A percentile compares a stretch with the other conserved stretches of the same genome.
Evolutionary conservation across 64 coral and sea anemone genomes (phyloP).

Genomic region (Anthopleura sola): DNA sequence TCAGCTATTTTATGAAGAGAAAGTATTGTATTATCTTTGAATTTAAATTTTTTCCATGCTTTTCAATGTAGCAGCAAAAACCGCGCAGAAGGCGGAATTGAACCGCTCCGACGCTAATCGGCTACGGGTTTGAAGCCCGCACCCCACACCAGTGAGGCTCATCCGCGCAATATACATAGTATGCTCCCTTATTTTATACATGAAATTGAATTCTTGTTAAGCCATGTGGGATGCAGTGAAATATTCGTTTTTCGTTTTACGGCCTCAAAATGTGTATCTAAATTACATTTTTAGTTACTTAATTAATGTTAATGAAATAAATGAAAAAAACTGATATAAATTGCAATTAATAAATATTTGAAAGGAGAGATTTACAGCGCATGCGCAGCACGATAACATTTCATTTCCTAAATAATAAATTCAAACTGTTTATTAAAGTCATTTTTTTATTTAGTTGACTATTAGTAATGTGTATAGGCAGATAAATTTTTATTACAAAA

Average conservation of each 20-base stretch:
- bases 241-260: no score
- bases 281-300: background rate
- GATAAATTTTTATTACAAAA: no score
- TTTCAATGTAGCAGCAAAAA: background rate
- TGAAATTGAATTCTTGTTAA: background rate
- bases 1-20: no score
- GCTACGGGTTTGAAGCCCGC: slow-evolving; percentile 99
- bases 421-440: no score
- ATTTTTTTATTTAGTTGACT: no score
- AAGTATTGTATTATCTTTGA: no score
- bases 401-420: no score
- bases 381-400: background rate
- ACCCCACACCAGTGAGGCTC: slow-evolving; percentile 97
- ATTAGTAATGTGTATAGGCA: no score
- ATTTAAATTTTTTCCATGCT: no score
- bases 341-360: background rate
- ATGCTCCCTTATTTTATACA: background rate
- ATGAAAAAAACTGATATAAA: background rate
- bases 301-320: background rate
- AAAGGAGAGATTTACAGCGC: background rate
- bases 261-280: background rate
- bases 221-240: background rate
- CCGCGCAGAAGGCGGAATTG: slow-evolving; percentile 94
- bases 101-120: slow-evolving; percentile 96
- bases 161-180: slow-evolving; percentile 50